phyloP scores from a whole-genome alignment of 2,888 invertebrate species.

The Eulithis testata region DNA sequence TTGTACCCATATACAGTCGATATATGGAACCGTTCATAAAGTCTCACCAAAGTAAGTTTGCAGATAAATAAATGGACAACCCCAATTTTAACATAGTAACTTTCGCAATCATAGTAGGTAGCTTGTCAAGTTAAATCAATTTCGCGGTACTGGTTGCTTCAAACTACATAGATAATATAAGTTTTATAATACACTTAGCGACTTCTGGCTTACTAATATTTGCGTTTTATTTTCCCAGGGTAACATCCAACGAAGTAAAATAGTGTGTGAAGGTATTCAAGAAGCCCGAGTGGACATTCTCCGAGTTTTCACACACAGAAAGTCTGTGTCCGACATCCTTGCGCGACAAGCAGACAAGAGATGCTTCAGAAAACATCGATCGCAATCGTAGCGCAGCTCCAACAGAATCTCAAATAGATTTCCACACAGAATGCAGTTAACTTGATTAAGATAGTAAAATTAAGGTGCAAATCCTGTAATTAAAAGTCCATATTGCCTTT shows the following conservation, averaged over 20 bases:
- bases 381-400: slow-evolving; percentile 76
- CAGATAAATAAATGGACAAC: too few relatives aligned
- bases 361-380: slow-evolving; percentile 96
- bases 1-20: too few relatives aligned
- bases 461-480: slow-evolving; percentile 41
- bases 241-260: slow-evolving; percentile 96
- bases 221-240: slow-evolving; percentile 84
- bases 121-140: too few relatives aligned
- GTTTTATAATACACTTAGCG: too few relatives aligned
- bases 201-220: not conserved
- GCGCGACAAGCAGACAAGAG: slow-evolving; percentile 96
- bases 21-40: too few relatives aligned
- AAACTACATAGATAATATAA: too few relatives aligned
- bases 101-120: too few relatives aligned
- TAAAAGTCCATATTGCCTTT: slow-evolving; percentile 41
- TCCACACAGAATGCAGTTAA: slow-evolving; percentile 26
- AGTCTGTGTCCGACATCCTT: slow-evolving; percentile 94
- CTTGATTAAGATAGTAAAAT: slow-evolving; percentile 22
- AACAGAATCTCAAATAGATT: slow-evolving; percentile 41
- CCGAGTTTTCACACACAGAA: slow-evolving; percentile 96
- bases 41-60: too few relatives aligned
- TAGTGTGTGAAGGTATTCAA: slow-evolving; percentile 95
- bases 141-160: too few relatives aligned
- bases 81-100: too few relatives aligned
- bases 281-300: slow-evolving; percentile 95